phyloP scores from a whole-genome alignment of 2,888 invertebrate genomes.

The Tuberolachnus salignus region DNA sequence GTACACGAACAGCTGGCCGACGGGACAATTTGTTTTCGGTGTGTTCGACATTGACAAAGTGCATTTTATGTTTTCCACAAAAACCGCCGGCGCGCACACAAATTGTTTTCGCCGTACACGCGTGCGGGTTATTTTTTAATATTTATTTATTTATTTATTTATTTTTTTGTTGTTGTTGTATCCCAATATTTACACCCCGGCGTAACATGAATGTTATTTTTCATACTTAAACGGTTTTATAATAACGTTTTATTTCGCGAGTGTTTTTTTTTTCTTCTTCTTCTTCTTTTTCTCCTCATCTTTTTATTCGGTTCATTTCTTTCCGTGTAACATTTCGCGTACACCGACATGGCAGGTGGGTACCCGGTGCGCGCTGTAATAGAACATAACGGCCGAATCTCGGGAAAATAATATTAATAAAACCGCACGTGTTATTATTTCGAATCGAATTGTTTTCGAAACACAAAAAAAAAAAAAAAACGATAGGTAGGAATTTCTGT shows the following conservation, averaged over 20 bases:
- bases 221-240: constrained; percentile 15
- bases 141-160: no score
- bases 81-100: background rate
- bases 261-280: no score
- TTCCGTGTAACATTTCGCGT: background rate
- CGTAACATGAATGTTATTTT: background rate
- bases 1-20: background rate
- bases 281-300: background rate
- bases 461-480: no score
- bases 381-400: background rate
- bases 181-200: background rate
- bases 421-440: background rate
- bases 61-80: background rate
- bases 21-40: constrained; percentile 2
- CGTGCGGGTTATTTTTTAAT: background rate
- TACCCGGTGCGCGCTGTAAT: background rate
- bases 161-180: no score
- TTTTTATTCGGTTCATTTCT: background rate
- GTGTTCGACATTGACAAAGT: constrained; percentile 45
- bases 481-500: no score
- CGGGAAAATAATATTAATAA: no score
- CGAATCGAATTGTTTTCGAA: no score
- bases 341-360: no score
- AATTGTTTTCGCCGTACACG: background rate
- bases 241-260: constrained; percentile 7